These are phyloP conservation scores for Bruchidius siliquastri DNA, from an alignment of 2,888 invertebrate species.

Conservation along the genomic window DNA sequence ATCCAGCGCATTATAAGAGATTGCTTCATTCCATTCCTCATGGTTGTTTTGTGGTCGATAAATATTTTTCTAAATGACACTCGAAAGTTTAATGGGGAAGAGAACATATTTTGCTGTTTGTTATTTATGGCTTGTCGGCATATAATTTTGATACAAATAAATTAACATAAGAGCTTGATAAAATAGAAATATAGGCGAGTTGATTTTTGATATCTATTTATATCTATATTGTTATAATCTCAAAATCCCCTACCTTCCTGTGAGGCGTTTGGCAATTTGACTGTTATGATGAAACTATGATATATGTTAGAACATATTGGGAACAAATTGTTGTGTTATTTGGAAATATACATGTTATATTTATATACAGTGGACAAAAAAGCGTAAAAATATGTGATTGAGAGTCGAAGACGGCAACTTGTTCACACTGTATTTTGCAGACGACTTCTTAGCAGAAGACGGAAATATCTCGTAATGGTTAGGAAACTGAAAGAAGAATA, in stretches of 20 bases:
- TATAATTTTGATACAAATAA: not conserved
- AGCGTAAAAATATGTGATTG: too few species aligned
- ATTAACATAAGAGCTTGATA: not conserved
- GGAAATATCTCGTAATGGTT: too few species aligned
- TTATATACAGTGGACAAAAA: too few species aligned
- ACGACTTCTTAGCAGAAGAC: too few species aligned
- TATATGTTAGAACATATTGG: too few species aligned
- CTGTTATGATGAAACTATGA: too few species aligned
- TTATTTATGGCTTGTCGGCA: not conserved
- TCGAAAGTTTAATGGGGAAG: not conserved
- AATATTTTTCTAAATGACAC: not conserved
- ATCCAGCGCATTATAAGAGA: not conserved
- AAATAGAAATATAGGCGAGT: not conserved
- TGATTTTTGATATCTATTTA: not conserved
- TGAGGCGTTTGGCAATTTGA: not conserved
- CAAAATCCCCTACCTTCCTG: not conserved
- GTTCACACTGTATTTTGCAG: too few species aligned
- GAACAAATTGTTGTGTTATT: too few species aligned
- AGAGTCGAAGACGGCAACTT: too few species aligned
- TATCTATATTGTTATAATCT: not conserved
- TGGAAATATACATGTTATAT: too few species aligned
- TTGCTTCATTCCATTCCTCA: not conserved
- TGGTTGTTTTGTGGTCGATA: not conserved
- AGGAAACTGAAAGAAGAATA: too few species aligned
- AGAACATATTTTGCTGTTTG: not conserved